Evolutionary conservation across 2,113 vertebrate species (phyloP), one percentile per base, ranked within the genome.

Genomic region (Leptosomus discolor): DNA sequence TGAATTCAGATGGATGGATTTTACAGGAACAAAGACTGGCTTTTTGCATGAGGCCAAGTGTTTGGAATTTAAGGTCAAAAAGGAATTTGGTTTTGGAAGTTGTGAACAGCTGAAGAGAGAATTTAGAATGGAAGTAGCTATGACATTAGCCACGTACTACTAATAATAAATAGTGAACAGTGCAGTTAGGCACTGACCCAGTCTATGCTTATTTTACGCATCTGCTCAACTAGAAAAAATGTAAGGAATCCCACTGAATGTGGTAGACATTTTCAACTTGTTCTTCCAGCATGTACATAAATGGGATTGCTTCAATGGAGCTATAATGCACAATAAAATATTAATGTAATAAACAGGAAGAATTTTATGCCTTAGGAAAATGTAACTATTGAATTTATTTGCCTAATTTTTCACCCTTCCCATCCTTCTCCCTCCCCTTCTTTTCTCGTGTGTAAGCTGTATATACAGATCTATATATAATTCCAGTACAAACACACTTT

Each of bases 401-500:
- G 36, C 58, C 73, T 94, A 32, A 84, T 74, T 91, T 95, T 87
- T 91, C n/a, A 74, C 37, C 5, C 6, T 91, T 90, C n/a, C 23
- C 17, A 67, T 56, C 30, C 61, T 90, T 69, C 46, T 85, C 53
- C 18, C 8, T 71, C 29, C 15, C 4, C 6, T 2, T 4, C 11
- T 87, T 63, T 90, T 69, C 58, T 57, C 34, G 30, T 75, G 41
- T 27, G 11, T 50, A 45, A 69, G 19, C 30, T 15, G 78, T 37
- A 29, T 54, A 46, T 67, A 45, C 16, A 46, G 2, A 29, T 53
- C 30, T 67, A 9, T 50, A 23, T 26, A 57, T 37, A 85, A 83
- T 94, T 97, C 39, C 94, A 98, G 97, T 91, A 71, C 91, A 80
- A 99, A 98, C 84, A 97, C 98, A 70, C 93, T 99, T 77, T 94